Evolutionary conservation across 2,797 vertebrate species (phyloP).

Genomic region (Peromyscus nudipes): DNA sequence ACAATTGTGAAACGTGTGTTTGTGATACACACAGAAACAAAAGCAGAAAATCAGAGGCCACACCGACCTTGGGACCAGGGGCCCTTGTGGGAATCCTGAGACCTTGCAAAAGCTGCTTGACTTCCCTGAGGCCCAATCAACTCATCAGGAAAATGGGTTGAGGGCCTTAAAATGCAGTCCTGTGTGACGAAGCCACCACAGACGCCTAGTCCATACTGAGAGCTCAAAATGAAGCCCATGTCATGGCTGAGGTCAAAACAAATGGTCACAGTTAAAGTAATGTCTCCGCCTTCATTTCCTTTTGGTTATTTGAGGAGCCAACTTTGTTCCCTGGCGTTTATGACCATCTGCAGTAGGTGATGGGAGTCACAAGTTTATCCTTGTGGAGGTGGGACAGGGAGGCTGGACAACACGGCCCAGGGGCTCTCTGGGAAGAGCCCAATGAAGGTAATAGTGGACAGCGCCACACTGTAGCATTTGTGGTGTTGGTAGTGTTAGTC

Average conservation of each 20-base stretch:
- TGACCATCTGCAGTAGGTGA: neutral
- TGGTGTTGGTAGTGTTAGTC: neutral
- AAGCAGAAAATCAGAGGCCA: neutral
- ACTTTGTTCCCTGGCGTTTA: neutral
- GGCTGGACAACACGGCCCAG: neutral
- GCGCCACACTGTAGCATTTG: neutral
- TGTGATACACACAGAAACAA: neutral
- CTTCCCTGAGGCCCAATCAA: neutral
- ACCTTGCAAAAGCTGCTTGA: neutral
- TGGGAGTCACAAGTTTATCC: neutral
- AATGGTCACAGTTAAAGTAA: neutral
- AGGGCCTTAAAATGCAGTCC: neutral
- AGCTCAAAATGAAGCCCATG: neutral
- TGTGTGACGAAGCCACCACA: accelerated
- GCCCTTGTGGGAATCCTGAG: neutral
- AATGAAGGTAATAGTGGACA: neutral
- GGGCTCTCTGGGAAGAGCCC: neutral
- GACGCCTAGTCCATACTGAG: neutral
- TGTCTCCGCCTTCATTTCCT: neutral
- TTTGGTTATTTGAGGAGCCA: neutral
- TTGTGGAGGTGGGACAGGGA: neutral
- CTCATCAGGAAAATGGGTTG: neutral
- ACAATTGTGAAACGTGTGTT: neutral
- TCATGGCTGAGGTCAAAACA: neutral
- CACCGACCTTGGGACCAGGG: neutral